Evolutionary conservation across 2,888 invertebrate species (phyloP), one percentile per base, ranked within the genome.

Genomic region (Gastrophysa polygoni): DNA sequence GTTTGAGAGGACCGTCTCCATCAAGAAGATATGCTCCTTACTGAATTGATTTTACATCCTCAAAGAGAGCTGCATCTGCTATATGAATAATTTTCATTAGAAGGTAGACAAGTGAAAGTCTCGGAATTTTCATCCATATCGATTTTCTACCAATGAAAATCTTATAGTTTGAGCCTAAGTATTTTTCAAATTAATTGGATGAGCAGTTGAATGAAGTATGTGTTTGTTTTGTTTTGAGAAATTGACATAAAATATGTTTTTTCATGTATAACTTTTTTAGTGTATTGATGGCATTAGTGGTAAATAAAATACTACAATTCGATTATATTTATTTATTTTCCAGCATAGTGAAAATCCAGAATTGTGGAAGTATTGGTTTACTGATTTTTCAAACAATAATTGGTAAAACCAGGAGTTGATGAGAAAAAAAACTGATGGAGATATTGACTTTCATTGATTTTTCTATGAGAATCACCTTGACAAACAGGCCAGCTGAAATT

Each of bases 1-100:
- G 89, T 67, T 88, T 91, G 86, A 88, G 93, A 74, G 92, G 92
- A 76, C 90, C 91, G 47, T 92, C 92, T 63, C 92, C 93, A 64
- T 89, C 92, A 72, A 88, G 92, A 82, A 88, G 93, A 83, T 93
- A 92, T 83, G 92, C 93, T 81, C 93, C 93, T 71, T 93, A 93
- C 84, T 93, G 85, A 83, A 54, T 14, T 8, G n/a, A 7, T 7
- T 7, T 11, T 11, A 34, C 16, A n/a, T 32, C 5, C 14, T 3
- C 1, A 14, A 38, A 14, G n/a, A 38, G 38, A 38, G 17, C 20
- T 34, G 10, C 29, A 5, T 50, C 16, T 21, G 16, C 29, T 20
- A 10, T 28, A 32, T 18, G 18, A 11, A 48, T 24, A 24, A 24
- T 14, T 38, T n/a, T 38, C 3, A 4, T 8, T 38, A 38, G 38